Evolutionary conservation across 92 coral and sea anemone species (phyloP), one percentile per base, ranked within the genome.

Genomic region (Palythoa grandiflora): DNA sequence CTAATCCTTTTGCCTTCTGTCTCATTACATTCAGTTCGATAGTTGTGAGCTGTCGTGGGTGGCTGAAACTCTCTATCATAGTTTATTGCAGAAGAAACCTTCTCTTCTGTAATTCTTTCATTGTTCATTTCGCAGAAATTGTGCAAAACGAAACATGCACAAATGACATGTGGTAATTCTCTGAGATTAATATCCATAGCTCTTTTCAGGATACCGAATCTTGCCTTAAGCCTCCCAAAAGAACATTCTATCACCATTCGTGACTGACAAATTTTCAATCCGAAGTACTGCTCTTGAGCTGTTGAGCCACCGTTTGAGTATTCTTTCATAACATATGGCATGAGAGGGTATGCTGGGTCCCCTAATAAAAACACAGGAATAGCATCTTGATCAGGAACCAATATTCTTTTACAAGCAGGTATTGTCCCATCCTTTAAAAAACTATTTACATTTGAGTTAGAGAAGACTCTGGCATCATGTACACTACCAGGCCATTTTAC

Each of bases 261-360:
- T 83, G 94, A 84, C 83, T 85, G 89, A 52, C 95, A 92, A 59
- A 87, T 86, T 61, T 59, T 83, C 89, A 92, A 68, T 21, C 93
- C 95, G 74, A 83, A 87, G 87, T 93, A 93, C 78, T 93, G 95
- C 85, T 93, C 93, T 76, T 90, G 93, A 52, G 71, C 53, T 93
- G 91, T 70, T 90, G 93, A 52, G 71, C 53, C 93, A n/a, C 95
- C 95, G 85, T 88, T 90, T 72, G 93, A 37, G 20, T 93, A 87
- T 87, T 93, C 96, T 81, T 93, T 93, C 94, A 93, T 91, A 19
- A 93, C 40, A 73, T 89, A 93, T 38, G 91, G 94, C 86, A 93
- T 93, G 38, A 89, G 89, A 50, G 92, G 89, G 73, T 93, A 93
- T 93, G 96, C 92, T 55, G 93, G 92, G 78, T 90, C 92, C 61